phyloP scores from a whole-genome alignment of 2,888 invertebrate genomes.

The Agrochola litura region DNA sequence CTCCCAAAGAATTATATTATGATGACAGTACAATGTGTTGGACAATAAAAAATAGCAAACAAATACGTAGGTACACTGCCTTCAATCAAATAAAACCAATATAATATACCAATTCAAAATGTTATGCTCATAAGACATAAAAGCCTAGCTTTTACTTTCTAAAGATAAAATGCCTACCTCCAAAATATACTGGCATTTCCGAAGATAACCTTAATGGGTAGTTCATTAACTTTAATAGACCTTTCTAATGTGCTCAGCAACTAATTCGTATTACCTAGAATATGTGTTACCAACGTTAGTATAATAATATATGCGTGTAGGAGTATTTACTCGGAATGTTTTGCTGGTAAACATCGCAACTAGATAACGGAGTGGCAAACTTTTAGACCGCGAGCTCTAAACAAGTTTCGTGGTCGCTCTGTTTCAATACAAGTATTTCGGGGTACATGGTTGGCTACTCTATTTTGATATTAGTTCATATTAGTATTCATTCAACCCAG shows the following conservation, averaged over 20 bases:
- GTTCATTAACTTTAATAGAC: constrained; percentile 27
- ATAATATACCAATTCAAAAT: background rate
- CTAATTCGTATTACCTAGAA: background rate
- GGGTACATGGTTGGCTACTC: background rate
- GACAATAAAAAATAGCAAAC: no score
- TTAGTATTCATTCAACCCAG: background rate
- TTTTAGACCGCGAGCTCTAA: constrained; percentile 24
- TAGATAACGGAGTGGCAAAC: constrained; percentile 40
- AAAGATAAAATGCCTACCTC: background rate
- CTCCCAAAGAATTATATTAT: no score
- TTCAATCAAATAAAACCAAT: no score
- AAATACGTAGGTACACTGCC: no score
- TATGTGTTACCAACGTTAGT: constrained; percentile 6
- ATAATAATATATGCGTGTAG: constrained; percentile 12
- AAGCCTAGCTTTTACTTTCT: background rate
- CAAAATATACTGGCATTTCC: constrained; percentile 12
- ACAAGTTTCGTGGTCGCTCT: constrained; percentile 38
- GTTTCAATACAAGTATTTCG: constrained; percentile 37
- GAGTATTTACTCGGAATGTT: constrained; percentile 33
- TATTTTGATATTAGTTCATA: constrained; percentile 21
- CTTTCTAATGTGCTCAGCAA: constrained; percentile 10
- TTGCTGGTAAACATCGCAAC: constrained; percentile 38
- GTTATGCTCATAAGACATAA: background rate
- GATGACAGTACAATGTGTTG: no score
- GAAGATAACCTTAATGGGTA: constrained; percentile 10